A percentile compares a stretch with the other conserved stretches of the same genome.
These are phyloP conservation scores for Apodemia zela DNA, from an alignment of 2,888 invertebrate genomes.

Conservation along the genomic window DNA sequence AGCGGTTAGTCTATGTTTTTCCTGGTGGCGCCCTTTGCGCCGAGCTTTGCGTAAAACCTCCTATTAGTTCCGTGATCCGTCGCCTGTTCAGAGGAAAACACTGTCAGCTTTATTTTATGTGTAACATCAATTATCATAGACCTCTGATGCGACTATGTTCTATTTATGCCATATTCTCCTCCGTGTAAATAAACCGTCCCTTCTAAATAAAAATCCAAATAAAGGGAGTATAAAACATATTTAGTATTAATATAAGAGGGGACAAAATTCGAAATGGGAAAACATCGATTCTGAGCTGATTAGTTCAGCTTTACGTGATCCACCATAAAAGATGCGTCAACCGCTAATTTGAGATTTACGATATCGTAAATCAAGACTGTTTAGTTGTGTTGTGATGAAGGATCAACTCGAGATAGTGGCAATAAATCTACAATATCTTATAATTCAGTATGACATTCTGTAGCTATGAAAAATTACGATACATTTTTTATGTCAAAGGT, in stretches of 20 bases:
- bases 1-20: too few relatives aligned
- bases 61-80: too few relatives aligned
- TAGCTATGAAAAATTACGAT: too few relatives aligned
- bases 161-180: too few relatives aligned
- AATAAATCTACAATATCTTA: slow-evolving; percentile 19
- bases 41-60: too few relatives aligned
- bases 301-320: slow-evolving; percentile 58
- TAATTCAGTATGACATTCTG: too few relatives aligned
- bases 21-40: too few relatives aligned
- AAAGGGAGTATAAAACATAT: slow-evolving; percentile 21
- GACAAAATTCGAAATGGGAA: slow-evolving; percentile 42
- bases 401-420: slow-evolving; percentile 27
- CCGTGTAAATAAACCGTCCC: too few relatives aligned
- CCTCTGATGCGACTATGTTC: too few relatives aligned
- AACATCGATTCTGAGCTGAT: slow-evolving; percentile 52
- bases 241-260: slow-evolving; percentile 34
- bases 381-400: slow-evolving; percentile 50
- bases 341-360: slow-evolving; percentile 68
- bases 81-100: too few relatives aligned
- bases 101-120: too few relatives aligned
- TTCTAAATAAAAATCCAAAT: slow-evolving; percentile 16
- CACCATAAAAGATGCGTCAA: slow-evolving; percentile 52
- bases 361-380: slow-evolving; percentile 58
- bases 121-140: too few relatives aligned
- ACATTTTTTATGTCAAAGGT: background rate